Base-by-base conservation (phyloP, 2,888 invertebrate species). In the Melolontha melolontha region DNA sequence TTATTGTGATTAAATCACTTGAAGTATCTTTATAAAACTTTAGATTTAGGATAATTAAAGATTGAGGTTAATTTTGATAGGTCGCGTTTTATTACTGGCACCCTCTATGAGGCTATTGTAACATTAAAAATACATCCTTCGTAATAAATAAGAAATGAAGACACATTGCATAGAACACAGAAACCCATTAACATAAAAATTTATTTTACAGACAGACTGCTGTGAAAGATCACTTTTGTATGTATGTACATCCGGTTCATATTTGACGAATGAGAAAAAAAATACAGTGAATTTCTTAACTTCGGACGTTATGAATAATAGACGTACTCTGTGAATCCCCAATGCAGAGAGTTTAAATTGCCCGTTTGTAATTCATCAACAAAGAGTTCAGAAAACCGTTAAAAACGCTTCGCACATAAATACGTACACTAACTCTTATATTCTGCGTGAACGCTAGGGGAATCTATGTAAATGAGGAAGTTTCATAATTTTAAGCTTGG, bases 401-500 rank as follows among this genome's bases (percentile, higher is more conserved):
- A 68, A 66, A 70, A 68, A 52, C 64, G 59, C 27, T 34, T 29
- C 44, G 64, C 64, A 64, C 52, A 69, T 70, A 70, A 71, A 69
- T 64, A 22, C 22, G 4, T 69, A 62, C 49, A 66, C 65, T 16
- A 40, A 34, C 59, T 42, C 44, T 47, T 44, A 59, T 59, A 59
- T 59, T 44, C 44, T 44, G 44, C 59, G 59, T 59, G 29, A 59
- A 7, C 44, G 29, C 29, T 44, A 17, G 73, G 55, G 73, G 66
- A 69, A 73, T 73, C 70, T 74, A 77, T 76, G 77, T 73, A 76
- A 77, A 76, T 76, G 74, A 67, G 68, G 72, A 72, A 73, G 72
- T 75, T 75, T 75, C 29, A 59, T 73, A 73, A 73, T 73, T 73
- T 71, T 66, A 70, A 72, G 69, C 71, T 64, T 66, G 66, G 54